Base-by-base conservation (phyloP, 2,113 vertebrate species). In the Aleadryas rufinucha region DNA sequence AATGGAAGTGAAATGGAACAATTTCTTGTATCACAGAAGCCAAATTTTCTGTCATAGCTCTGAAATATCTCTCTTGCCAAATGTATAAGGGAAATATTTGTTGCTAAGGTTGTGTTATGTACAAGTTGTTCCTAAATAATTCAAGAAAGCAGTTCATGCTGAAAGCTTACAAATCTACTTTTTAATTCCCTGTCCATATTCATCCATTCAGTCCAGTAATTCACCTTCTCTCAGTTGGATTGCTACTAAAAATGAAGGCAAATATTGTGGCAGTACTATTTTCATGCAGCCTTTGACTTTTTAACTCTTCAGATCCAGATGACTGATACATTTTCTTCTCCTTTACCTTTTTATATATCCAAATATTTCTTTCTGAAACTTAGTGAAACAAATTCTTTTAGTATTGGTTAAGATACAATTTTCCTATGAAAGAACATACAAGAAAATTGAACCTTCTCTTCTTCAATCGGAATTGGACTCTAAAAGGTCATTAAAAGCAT, bases 401-500 rank as follows among this genome's bases (percentile, higher is more conserved):
- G 4, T 10, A 23, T 45, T 83, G 12, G 14, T 61, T 49, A 83
- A 69, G 54, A 69, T 7, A 54, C 3, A 24, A 9, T 28, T 75
- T 74, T 78, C 33, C 20, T 31, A 27, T 45, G n/a, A 78, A 84
- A 28, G 19, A 33, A 33, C 6, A 27, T 31, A 60, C 1, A 31
- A 42, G 27, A 65, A 65, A 82, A 78, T 10, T 2, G 11, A 88
- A 23, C 7, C 9, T 82, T 56, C 26, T n/a, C 15, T n/a, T 72
- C 81, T 64, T 47, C n/a, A n/a, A n/a, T n/a, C 54, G 15, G 33
- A 54, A 64, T 4, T 33, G 11, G 5, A 23, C 31, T 85, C 69
- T 37, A 35, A n/a, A 81, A 60, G 5, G 23, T 23, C 6, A 53
- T 22, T 13, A 21, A 30, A 66, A 80, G 9, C 0, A 0, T 37